phyloP scores from a whole-genome alignment of 2,113 vertebrate genomes.

The Mesoclemmys tuberculata region DNA sequence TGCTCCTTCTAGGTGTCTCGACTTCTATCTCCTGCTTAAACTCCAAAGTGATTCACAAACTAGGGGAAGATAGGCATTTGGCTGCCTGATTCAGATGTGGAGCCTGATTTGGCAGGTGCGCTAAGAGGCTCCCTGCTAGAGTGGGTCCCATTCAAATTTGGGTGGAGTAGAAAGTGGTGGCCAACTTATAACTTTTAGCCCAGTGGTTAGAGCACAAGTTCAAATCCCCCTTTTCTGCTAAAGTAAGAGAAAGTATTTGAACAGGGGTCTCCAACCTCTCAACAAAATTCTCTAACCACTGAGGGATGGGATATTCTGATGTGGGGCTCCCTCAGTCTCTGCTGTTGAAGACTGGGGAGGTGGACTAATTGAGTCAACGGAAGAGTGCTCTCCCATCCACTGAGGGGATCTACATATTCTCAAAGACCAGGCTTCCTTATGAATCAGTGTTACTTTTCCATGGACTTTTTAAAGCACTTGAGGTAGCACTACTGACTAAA shows the following conservation, averaged over 20 bases:
- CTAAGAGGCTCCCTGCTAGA: neutral
- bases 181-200: neutral
- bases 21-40: neutral
- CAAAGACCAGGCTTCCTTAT: conserved; percentile 26
- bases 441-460: neutral
- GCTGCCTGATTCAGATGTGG: neutral
- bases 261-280: neutral
- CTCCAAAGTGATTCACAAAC: neutral
- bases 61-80: neutral
- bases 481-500: neutral
- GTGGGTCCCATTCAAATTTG: neutral
- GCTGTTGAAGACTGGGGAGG: neutral
- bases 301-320: neutral
- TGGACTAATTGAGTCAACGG: neutral
- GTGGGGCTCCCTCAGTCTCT: neutral
- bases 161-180: neutral
- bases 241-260: neutral
- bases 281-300: neutral
- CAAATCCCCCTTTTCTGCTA: neutral
- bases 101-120: neutral
- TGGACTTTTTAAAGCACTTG: conserved; percentile 13
- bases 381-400: neutral
- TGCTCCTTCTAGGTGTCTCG: neutral
- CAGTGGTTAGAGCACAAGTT: neutral
- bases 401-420: neutral